Evolutionary conservation across 2,113 vertebrate species (phyloP).

Genomic region (Tetrax tetrax): DNA sequence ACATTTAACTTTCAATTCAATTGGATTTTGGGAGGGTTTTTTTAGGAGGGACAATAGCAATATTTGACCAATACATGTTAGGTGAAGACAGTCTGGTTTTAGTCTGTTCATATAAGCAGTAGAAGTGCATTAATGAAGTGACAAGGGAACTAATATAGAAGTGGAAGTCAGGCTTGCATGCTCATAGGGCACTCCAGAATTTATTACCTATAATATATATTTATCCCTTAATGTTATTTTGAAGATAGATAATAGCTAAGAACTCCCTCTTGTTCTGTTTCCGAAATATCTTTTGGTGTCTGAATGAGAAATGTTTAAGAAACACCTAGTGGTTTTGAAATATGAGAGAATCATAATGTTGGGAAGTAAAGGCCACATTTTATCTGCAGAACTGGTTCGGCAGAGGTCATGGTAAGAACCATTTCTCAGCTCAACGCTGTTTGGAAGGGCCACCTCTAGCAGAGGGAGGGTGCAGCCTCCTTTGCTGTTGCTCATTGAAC

Average conservation of each 20-base stretch:
- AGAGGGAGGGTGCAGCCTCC: neutral
- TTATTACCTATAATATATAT: neutral
- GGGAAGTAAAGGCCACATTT: neutral
- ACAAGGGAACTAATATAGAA: neutral
- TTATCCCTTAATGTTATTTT: neutral
- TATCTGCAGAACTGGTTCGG: neutral
- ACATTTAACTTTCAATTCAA: neutral
- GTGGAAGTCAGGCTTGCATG: neutral
- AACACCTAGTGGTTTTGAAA: neutral
- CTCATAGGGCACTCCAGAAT: neutral
- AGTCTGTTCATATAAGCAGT: neutral
- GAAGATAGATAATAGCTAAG: neutral
- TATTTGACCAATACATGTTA: neutral
- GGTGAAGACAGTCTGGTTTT: neutral
- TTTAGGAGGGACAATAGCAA: neutral
- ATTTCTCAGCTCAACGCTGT: neutral
- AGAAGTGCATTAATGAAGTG: neutral
- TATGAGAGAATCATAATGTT: neutral
- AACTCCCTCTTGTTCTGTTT: neutral
- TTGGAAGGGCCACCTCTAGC: neutral
- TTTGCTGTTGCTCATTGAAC: accelerated
- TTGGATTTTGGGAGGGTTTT: neutral
- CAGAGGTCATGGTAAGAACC: neutral
- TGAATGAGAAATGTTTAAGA: neutral
- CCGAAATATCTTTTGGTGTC: neutral